Evolutionary conservation across 2,888 invertebrate genomes (phyloP).

Genomic region (Arenicola marina): DNA sequence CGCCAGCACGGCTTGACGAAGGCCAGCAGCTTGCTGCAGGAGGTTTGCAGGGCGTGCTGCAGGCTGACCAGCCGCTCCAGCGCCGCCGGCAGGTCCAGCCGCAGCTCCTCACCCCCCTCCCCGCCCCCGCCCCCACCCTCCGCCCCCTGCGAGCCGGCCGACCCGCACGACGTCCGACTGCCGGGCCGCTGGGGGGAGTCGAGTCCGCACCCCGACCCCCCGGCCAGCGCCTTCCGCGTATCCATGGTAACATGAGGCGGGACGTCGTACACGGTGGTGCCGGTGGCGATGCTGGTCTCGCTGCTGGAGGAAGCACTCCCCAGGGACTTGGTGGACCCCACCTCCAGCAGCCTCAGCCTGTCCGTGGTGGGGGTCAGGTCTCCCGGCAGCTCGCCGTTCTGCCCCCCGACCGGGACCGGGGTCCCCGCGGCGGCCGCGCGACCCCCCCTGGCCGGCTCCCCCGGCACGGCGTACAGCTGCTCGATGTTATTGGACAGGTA

Average conservation of each 20-base stretch:
- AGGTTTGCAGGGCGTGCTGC: constrained; percentile 79
- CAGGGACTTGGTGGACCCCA: not conserved
- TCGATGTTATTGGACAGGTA: not conserved
- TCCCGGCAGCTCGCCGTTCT: not conserved
- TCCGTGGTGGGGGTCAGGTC: constrained; percentile 2
- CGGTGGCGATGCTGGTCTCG: not conserved
- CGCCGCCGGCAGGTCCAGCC: constrained; percentile 76
- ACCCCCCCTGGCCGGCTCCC: too few relatives aligned
- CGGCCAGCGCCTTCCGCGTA: too few relatives aligned
- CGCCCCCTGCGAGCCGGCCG: not conserved
- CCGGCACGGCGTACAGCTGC: not conserved
- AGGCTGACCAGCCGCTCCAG: constrained; percentile 76
- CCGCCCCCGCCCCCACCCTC: not conserved
- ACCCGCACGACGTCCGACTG: not conserved
- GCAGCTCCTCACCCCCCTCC: constrained; percentile 63
- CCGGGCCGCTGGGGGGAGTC: not conserved
- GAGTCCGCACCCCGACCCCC: not conserved
- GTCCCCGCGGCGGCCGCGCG: not conserved
- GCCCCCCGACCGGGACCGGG: not conserved
- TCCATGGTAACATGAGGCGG: constrained; percentile 60
- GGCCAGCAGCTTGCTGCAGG: constrained; percentile 77
- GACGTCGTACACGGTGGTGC: constrained; percentile 51
- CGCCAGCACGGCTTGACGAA: constrained; percentile 79
- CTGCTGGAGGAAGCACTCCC: not conserved
- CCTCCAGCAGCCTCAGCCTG: not conserved